Evolutionary conservation across 2,113 vertebrate genomes (phyloP).

Genomic region (Phalacrocorax carbo): DNA sequence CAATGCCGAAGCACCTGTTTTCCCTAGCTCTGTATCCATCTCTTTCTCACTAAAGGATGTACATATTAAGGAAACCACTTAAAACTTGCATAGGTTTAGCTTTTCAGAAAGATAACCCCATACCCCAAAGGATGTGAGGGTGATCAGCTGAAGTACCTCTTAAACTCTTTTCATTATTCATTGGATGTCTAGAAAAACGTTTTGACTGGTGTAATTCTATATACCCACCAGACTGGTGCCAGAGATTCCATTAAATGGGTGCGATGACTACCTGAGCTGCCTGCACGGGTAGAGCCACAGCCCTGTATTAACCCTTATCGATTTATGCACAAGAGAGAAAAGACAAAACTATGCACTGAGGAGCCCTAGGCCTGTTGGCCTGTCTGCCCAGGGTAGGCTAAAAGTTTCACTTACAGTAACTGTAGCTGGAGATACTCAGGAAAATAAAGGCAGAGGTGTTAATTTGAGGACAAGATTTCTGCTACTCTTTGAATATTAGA

Average conservation of each 20-base stretch:
- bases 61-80: background rate
- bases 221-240: slow-evolving; percentile 15
- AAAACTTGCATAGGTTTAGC: background rate
- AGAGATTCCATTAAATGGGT: slow-evolving; percentile 45
- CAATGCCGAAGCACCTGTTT: background rate
- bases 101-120: background rate
- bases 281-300: background rate
- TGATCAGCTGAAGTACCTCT: background rate
- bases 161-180: slow-evolving; percentile 60
- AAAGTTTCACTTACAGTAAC: background rate
- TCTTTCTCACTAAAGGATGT: background rate
- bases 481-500: background rate
- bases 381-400: background rate
- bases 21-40: background rate
- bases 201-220: slow-evolving; percentile 45
- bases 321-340: background rate
- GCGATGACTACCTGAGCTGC: slow-evolving; percentile 20
- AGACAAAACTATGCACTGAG: background rate
- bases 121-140: background rate
- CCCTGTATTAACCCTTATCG: background rate
- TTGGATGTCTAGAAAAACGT: slow-evolving; percentile 45
- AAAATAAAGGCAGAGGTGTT: background rate
- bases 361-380: background rate
- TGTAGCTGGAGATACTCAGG: background rate
- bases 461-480: background rate